phyloP scores from a whole-genome alignment of 2,797 vertebrate species.

The Otolemur crassicaudatus region DNA sequence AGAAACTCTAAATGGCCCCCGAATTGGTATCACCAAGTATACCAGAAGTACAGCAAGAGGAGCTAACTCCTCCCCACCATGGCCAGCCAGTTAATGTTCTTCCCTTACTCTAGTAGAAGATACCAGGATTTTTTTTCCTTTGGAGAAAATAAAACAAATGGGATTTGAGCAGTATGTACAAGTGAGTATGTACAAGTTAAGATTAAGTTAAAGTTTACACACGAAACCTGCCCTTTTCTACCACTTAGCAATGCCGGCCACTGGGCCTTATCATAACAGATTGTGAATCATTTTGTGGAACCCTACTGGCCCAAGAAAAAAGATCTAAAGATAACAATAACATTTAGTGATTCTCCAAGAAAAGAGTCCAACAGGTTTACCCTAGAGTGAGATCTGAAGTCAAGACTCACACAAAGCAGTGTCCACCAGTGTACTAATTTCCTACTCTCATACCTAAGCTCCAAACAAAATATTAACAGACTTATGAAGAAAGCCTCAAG shows the following conservation, averaged over 20 bases:
- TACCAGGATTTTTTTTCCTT: neutral
- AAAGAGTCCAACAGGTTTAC: neutral
- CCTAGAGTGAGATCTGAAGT: neutral
- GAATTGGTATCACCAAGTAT: neutral
- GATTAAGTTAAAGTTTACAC: neutral
- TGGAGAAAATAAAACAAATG: neutral
- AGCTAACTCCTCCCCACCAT: neutral
- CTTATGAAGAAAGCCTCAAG: neutral
- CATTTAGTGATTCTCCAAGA: neutral
- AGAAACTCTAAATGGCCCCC: neutral
- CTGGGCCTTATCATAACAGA: neutral
- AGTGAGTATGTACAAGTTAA: neutral
- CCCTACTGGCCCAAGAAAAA: neutral
- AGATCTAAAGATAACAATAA: neutral
- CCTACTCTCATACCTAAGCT: neutral
- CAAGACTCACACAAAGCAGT: neutral
- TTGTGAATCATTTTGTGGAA: neutral
- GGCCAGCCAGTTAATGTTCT: neutral
- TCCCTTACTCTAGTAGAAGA: neutral
- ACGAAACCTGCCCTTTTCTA: neutral
- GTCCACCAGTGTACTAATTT: neutral
- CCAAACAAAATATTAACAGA: constrained; percentile 25
- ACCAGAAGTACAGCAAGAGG: neutral
- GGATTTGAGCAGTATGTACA: neutral
- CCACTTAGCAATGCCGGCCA: neutral